phyloP scores from a whole-genome alignment of 2,888 invertebrate species.

The Pilophorus perplexus region DNA sequence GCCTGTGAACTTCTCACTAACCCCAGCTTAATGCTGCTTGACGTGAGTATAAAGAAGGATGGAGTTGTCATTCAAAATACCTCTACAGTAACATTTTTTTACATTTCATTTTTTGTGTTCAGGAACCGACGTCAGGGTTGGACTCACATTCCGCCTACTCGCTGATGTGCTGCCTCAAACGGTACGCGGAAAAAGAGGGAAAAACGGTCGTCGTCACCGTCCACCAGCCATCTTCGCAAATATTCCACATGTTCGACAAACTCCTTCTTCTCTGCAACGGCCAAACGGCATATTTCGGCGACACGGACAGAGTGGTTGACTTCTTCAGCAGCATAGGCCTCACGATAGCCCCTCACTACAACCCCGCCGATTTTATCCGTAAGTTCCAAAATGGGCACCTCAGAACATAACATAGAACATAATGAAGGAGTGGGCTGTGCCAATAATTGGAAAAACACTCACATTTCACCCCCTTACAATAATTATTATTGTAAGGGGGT shows the following conservation, averaged over 20 bases:
- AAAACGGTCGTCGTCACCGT: constrained; percentile 77
- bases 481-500: no score
- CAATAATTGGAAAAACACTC: no score
- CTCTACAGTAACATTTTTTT: no score
- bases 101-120: no score
- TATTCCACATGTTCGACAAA: constrained; percentile 79
- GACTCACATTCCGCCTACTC: constrained; percentile 76
- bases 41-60: constrained; percentile 66
- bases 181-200: constrained; percentile 70
- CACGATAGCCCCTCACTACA: constrained; percentile 71
- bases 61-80: no score
- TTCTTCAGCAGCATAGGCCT: constrained; percentile 71
- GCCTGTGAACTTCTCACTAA: constrained; percentile 79
- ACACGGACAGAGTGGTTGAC: constrained; percentile 66
- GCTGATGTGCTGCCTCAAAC: constrained; percentile 69
- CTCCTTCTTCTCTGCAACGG: constrained; percentile 68
- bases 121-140: constrained; percentile 81
- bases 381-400: no score
- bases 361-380: constrained; percentile 81
- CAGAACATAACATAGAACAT: no score
- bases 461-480: no score
- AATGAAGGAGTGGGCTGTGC: no score
- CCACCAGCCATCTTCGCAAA: constrained; percentile 80
- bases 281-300: constrained; percentile 71
- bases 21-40: constrained; percentile 73